Percentiles rank a stretch among this genome's conserved stretches.
Evolutionary conservation across 2,797 vertebrate genomes (phyloP).

Genomic region (Parambassis ranga): DNA sequence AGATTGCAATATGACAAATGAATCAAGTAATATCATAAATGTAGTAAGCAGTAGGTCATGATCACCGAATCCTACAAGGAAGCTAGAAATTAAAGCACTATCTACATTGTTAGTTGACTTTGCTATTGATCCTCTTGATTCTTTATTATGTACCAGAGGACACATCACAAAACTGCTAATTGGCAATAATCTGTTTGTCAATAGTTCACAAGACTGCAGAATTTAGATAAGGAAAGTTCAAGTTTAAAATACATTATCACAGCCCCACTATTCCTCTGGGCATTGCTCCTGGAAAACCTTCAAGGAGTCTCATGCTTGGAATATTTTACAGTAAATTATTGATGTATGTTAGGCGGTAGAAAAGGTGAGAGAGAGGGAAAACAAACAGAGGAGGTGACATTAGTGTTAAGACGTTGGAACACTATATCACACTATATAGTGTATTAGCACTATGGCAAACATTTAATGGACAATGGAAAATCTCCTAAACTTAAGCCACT

Average conservation of each 20-base stretch:
- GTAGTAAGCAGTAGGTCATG: conserved; percentile 18
- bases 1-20: background rate
- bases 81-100: conserved; percentile 65
- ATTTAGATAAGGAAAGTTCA: conserved; percentile 85
- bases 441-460: conserved; percentile 31
- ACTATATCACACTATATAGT: no score
- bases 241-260: conserved; percentile 82
- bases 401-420: no score
- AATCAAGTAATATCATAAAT: conserved; percentile 3
- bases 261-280: conserved; percentile 61
- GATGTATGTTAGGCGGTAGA: conserved; percentile 45
- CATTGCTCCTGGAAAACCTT: conserved; percentile 66
- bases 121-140: conserved; percentile 78
- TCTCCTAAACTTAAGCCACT: background rate
- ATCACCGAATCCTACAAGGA: conserved; percentile 39
- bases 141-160: conserved; percentile 85
- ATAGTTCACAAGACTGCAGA: conserved; percentile 83
- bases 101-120: conserved; percentile 79
- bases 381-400: conserved; percentile 56
- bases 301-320: conserved; percentile 73
- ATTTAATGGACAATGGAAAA: conserved; percentile 25
- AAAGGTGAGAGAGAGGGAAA: conserved; percentile 61
- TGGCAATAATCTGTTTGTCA: conserved; percentile 88
- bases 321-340: conserved; percentile 75
- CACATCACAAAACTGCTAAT: conserved; percentile 87